Conservation (phyloP, 2,888 invertebrate genomes). For the Calliphora vomitoria region DNA sequence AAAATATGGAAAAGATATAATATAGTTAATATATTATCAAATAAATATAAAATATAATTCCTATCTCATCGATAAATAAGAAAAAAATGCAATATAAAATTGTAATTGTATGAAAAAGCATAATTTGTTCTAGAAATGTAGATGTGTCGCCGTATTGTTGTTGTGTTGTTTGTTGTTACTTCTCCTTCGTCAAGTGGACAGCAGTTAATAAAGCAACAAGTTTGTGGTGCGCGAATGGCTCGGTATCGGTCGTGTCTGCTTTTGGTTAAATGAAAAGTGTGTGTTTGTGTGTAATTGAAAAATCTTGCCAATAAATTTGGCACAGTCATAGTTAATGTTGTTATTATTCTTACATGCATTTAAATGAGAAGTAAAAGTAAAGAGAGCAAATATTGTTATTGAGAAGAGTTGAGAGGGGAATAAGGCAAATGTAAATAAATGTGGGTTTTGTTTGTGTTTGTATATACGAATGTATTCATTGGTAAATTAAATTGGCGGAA, state of each 20-base stretch:
- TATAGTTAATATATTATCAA: neutral
- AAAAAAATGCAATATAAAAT: slow-evolving; percentile 1
- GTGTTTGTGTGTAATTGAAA: neutral
- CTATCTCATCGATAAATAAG: neutral
- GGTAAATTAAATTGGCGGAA: neutral
- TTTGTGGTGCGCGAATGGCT: neutral
- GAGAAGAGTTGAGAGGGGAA: neutral
- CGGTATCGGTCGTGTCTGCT: neutral
- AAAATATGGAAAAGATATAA: slow-evolving; percentile 27
- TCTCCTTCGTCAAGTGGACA: neutral
- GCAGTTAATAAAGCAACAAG: neutral
- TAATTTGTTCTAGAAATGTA: neutral
- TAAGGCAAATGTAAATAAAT: neutral
- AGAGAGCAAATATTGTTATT: too few relatives aligned
- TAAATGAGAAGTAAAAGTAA: too few relatives aligned
- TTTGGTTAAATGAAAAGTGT: neutral
- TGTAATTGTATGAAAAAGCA: neutral
- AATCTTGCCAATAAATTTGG: neutral
- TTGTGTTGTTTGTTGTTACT: neutral
- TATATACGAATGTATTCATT: neutral
- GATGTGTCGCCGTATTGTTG: neutral
- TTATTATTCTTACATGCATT: too few relatives aligned
- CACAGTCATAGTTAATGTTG: too few relatives aligned
- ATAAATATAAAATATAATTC: slow-evolving; percentile 6
- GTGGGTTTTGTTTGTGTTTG: neutral